Evolutionary conservation across 2,797 vertebrate genomes (phyloP), one percentile per base, ranked within the genome.

Genomic region (Etheostoma nigrum): DNA sequence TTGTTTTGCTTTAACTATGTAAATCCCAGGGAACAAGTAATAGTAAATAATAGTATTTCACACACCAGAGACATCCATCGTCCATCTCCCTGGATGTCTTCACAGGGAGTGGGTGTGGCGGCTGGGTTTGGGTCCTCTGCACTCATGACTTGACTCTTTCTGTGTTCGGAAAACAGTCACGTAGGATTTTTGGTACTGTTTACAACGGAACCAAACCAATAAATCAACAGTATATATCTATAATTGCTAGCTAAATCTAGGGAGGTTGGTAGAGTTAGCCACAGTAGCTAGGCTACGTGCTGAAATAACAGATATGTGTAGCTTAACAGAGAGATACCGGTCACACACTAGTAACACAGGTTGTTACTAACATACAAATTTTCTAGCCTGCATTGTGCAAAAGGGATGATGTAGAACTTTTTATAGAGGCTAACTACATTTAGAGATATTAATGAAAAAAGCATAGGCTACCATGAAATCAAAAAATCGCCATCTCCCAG

Each of bases 11-110:
- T 5, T 4, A 58, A 13, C 19, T 15, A 48, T 30, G 30, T 49
- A 45, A 58, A 84, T 12, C 2, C 2, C 1, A 12, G 4, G 19
- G 15, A 4, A 47, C 1, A 74, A 40, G n/a, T 36, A 21, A 65
- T 0, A 11, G 13, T 23, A 74, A 61, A 61, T 21, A 40, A 59
- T 19, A 9, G 14, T 10, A 44, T 63, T 73, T 78, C 51, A 93
- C 96, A 93, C 89, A 98, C 97, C 96, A 98, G 76, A 49, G 96
- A 97, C 91, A 97, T 96, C 97, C 97, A 98, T 78, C 96, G 95
- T 73, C 95, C 96, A 83, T 98, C 97, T 85, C 97, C 96, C 72
- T 97, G 96, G 65, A 70, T 86, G 80, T 98, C 97, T 66, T 88
- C 74, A 89, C 94, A 93, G n/a, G 95, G 89, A 42, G 94, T 95